phyloP scores from a whole-genome alignment of 2,888 invertebrate species.

The Calliscelio sp. region DNA sequence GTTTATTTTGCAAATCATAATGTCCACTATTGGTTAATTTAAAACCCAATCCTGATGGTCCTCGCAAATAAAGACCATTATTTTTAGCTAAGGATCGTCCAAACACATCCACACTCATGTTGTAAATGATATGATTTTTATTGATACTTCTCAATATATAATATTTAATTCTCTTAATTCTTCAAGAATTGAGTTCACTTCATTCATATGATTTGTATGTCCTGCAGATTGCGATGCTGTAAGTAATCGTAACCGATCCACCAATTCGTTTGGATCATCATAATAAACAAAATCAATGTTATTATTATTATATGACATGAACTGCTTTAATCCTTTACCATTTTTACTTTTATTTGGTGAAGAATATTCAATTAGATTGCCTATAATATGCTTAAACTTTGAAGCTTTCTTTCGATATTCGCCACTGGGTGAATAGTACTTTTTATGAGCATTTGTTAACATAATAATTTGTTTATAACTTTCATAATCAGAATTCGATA shows the following conservation, averaged over 20 bases:
- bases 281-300: constrained; percentile 50
- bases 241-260: neutral
- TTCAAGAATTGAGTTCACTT: constrained; percentile 39
- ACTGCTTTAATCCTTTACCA: constrained; percentile 14
- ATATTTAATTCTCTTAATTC: constrained; percentile 18
- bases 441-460: constrained; percentile 50
- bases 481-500: neutral
- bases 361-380: neutral
- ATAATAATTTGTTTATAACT: constrained; percentile 49
- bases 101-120: constrained; percentile 19
- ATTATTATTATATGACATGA: constrained; percentile 15
- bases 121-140: neutral
- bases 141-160: constrained; percentile 4
- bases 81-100: constrained; percentile 4
- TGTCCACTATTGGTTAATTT: constrained; percentile 8
- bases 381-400: constrained; percentile 36
- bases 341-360: no score
- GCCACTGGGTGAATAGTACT: constrained; percentile 39
- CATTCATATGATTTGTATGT: constrained; percentile 16
- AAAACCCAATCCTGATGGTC: neutral
- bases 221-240: neutral
- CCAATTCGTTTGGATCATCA: constrained; percentile 63
- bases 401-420: constrained; percentile 2
- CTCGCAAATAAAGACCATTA: neutral
- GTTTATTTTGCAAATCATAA: constrained; percentile 14